Base-by-base conservation (phyloP, 2,888 invertebrate genomes). In the Epiblema foenella region DNA sequence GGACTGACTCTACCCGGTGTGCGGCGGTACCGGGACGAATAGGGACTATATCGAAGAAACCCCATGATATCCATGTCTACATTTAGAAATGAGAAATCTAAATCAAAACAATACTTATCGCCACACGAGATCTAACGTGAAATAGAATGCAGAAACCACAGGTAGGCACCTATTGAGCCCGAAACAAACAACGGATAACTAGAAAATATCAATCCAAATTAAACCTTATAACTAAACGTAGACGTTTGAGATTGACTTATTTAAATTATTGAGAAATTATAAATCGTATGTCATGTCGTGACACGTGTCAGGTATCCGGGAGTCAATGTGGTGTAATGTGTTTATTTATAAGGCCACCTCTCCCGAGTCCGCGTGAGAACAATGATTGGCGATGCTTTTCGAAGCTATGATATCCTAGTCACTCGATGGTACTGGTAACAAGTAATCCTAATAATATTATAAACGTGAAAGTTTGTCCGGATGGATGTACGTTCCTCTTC, bases 271-370 rank as follows among this genome's bases (percentile, higher is more conserved):
- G 33, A 2, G 60, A 46, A 20, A 71, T 73, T 74, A 83, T 85
- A 86, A 84, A 85, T 87, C 83, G 80, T 81, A 75, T 77, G 78
- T 81, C 83, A 82, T 64, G 59, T 82, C 86, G 85, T 87, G 88
- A 88, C 87, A 87, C 87, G 85, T 86, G 89, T 89, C 89, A 87
- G 83, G 82, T 83, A 82, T 79, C 81, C 86, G 82, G 88, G 86
- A 89, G 90, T 89, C 91, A 87, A 75, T 84, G 79, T 87, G 85
- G 87, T 87, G 89, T 88, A 86, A 89, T 87, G 86, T 88, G 87
- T 89, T 86, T 91, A 90, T 91, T 88, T 86, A 86, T 85, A 85
- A 86, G 79, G 82, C 60, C 62, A 76, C 81, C 80, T 77, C 82
- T 79, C 82, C 82, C 83, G 82, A 77, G 84, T 78, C 83, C 89